Evolutionary conservation across 2,888 invertebrate species (phyloP), one percentile per base, ranked within the genome.

Genomic region (Xestoiulus laeticollis): DNA sequence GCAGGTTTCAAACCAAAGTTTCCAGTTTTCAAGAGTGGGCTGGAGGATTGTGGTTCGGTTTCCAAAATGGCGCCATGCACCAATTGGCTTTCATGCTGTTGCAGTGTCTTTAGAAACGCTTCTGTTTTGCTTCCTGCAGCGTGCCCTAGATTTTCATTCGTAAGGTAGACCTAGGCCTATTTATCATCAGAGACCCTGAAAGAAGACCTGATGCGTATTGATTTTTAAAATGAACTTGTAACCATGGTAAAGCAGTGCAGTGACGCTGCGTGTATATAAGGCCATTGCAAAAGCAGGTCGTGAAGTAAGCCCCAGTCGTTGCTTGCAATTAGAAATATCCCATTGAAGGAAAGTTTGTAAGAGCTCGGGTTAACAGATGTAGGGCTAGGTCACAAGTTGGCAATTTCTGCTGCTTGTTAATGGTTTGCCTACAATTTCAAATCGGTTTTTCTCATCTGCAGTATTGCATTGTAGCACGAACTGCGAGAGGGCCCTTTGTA

Each of bases 141-240:
- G 68, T 68, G 68, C 26, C 68, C 68, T 68, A 68, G 1, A 68
- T 68, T 68, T 26, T 68, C 68, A 26, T 68, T 22, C 26, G 19
- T 6, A n/a, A 68, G 68, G 68, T 68, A 68, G 68, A 68, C 68
- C 68, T 68, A 68, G 68, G 68, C 68, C 68, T 68, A 68, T 68
- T 68, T 68, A 22, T 68, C 26, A 26, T 22, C n/a, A 68, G 68
- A n/a, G n/a, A 68, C 68, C 68, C 68, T 68, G 68, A 68, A 68
- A 68, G 68, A 68, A 68, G 68, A 68, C 26, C 68, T 26, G 68
- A 68, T 68, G 68, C 68, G 68, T 68, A 68, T 68, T 68, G 68
- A 68, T 68, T 68, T 68, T 68, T 68, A 68, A 68, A 68, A 68
- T 68, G 68, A 68, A 68, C 68, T 68, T 26, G 68, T 68, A 68